Evolutionary conservation across 2,888 invertebrate genomes (phyloP).

Genomic region (Trissoscelio sp.): DNA sequence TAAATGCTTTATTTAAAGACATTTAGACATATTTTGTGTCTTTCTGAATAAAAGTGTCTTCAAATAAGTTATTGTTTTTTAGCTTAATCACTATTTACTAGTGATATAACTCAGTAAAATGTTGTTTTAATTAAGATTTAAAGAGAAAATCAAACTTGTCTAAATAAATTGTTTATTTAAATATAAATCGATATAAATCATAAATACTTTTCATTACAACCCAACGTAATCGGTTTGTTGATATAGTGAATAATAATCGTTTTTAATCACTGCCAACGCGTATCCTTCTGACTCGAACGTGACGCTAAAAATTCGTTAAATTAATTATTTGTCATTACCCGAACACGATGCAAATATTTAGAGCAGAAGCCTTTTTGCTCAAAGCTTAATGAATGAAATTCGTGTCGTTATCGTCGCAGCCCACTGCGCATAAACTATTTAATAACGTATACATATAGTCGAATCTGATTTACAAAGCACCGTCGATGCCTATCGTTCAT

Average conservation of each 20-base stretch:
- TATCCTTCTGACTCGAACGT: conserved; percentile 6
- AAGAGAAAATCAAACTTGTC: too few relatives aligned
- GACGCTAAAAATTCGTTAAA: neutral
- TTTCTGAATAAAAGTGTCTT: too few relatives aligned
- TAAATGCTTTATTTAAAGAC: too few relatives aligned
- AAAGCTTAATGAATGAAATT: conserved; percentile 51
- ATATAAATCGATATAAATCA: neutral
- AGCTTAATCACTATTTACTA: too few relatives aligned
- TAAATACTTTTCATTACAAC: neutral
- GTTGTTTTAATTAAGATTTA: too few relatives aligned
- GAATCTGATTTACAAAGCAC: conserved; percentile 26
- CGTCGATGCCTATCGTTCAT: conserved; percentile 36
- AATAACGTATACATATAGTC: neutral
- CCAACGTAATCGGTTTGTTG: neutral
- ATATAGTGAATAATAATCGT: conserved; percentile 19
- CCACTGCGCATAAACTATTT: conserved; percentile 31
- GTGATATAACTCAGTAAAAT: too few relatives aligned
- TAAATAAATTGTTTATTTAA: too few relatives aligned
- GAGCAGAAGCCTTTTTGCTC: conserved; percentile 3
- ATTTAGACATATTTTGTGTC: too few relatives aligned
- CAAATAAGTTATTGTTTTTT: too few relatives aligned
- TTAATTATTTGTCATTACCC: conserved; percentile 25
- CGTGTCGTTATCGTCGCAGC: conserved; percentile 28
- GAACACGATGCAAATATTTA: conserved; percentile 23
- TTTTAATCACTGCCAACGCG: conserved; percentile 1